These are phyloP conservation scores for Harlomillsia oculata DNA, from an alignment of 1,140 invertebrate genomes.

Conservation along the genomic window DNA sequence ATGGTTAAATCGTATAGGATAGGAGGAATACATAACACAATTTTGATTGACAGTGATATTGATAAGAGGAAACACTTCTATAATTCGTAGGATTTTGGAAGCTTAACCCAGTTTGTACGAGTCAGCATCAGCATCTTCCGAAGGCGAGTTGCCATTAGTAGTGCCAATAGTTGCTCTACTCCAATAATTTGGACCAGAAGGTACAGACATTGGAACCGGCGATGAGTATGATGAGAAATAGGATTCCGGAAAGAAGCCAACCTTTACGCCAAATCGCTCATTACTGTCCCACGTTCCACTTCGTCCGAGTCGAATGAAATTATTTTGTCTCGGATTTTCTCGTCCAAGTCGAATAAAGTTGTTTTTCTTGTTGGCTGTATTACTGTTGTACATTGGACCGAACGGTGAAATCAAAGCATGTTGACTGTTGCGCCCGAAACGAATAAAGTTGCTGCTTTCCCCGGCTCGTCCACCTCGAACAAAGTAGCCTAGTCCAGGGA, in stretches of 20 bases:
- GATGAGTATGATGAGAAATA: background rate
- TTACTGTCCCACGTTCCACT: slow-evolving; percentile 14
- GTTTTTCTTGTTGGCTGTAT: slow-evolving; percentile 28
- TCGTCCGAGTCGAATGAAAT: slow-evolving; percentile 35
- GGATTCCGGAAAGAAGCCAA: slow-evolving; percentile 12
- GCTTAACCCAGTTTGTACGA: too few species aligned
- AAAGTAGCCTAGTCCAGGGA: slow-evolving; percentile 12
- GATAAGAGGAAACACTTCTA: too few species aligned
- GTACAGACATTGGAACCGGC: too few species aligned
- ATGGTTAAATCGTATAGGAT: too few species aligned
- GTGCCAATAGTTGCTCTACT: too few species aligned
- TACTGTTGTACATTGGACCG: background rate
- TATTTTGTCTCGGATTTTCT: slow-evolving; percentile 32
- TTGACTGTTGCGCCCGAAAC: slow-evolving; percentile 35
- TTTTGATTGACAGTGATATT: too few species aligned
- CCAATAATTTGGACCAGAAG: too few species aligned
- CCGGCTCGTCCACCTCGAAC: slow-evolving; percentile 26
- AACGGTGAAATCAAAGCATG: background rate
- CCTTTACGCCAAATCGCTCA: background rate
- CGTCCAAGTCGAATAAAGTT: slow-evolving; percentile 37
- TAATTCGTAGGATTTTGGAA: too few species aligned
- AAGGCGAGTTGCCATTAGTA: too few species aligned
- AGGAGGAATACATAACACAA: too few species aligned
- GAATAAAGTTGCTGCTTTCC: slow-evolving; percentile 38
- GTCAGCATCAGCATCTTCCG: too few species aligned